Evolutionary conservation across 2,797 vertebrate genomes (phyloP).

Genomic region (Florisuga fusca): DNA sequence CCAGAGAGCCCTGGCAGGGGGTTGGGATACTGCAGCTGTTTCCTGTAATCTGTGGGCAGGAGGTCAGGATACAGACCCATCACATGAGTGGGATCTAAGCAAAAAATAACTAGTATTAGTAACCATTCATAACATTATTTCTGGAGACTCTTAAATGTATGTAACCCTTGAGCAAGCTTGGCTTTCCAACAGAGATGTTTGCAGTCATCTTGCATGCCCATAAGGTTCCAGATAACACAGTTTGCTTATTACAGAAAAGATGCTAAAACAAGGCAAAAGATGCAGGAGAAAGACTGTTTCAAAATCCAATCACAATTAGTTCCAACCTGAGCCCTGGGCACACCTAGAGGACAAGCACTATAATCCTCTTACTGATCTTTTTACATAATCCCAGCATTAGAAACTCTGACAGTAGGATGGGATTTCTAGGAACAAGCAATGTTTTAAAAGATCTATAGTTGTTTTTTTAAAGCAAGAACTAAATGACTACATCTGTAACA

Average conservation of each 20-base stretch:
- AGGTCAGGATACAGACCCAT: slow-evolving; percentile 98
- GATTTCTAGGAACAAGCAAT: background rate
- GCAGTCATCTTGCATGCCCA: background rate
- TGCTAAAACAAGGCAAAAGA: background rate
- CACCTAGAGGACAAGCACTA: background rate
- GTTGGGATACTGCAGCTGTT: slow-evolving; percentile 97
- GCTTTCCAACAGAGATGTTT: background rate
- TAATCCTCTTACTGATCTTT: background rate
- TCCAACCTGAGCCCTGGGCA: background rate
- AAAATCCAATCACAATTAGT: background rate
- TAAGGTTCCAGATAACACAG: background rate
- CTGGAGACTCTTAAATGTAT: background rate
- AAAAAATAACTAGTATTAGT: slow-evolving; percentile 53
- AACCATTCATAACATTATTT: slow-evolving; percentile 1
- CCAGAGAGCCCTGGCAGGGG: slow-evolving; percentile 91
- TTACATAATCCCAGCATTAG: background rate
- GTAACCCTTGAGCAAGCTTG: background rate
- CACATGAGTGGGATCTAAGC: slow-evolving; percentile 95
- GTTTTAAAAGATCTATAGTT: background rate
- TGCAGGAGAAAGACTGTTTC: background rate
- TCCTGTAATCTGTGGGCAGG: slow-evolving; percentile 94
- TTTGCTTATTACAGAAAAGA: background rate
- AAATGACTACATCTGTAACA: background rate
- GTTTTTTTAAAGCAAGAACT: background rate
- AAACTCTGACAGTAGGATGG: background rate